Conservation (phyloP, 2,797 vertebrate species). For the Streptopelia turtur region DNA sequence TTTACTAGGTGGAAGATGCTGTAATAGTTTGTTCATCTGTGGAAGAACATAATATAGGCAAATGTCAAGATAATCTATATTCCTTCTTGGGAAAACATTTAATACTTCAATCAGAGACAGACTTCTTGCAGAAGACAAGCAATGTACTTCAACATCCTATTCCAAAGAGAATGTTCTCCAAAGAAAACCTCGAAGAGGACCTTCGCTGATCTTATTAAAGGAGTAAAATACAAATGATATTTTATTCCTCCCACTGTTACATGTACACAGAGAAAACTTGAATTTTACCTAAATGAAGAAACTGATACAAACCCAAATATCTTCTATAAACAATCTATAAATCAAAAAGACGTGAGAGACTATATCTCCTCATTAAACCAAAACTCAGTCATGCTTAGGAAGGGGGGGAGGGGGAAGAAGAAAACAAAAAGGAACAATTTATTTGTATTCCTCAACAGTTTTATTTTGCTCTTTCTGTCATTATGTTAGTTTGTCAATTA, state of each 20-base stretch:
- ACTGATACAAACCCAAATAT: not conserved
- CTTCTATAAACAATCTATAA: not conserved
- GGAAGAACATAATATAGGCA: constrained; percentile 1
- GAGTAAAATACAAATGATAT: not conserved
- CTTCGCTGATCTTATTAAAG: not conserved
- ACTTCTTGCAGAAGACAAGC: not conserved
- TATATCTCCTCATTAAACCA: not conserved
- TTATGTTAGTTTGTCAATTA: not conserved
- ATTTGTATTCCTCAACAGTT: not conserved
- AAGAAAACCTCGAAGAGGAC: not conserved
- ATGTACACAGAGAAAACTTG: not conserved
- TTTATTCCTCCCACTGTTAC: not conserved
- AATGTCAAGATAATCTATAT: constrained; percentile 38
- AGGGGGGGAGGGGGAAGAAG: fast-evolving
- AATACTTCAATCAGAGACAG: not conserved
- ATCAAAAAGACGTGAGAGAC: not conserved
- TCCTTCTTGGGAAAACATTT: not conserved
- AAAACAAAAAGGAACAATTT: not conserved
- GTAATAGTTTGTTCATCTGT: constrained; percentile 11
- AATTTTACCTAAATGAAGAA: not conserved
- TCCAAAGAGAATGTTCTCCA: not conserved
- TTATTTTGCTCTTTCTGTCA: not conserved
- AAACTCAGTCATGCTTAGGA: not conserved
- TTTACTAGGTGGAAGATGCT: not conserved
- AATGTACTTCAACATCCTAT: not conserved